phyloP scores from a whole-genome alignment of 2,797 vertebrate genomes.

The Pipistrellus nathusii region DNA sequence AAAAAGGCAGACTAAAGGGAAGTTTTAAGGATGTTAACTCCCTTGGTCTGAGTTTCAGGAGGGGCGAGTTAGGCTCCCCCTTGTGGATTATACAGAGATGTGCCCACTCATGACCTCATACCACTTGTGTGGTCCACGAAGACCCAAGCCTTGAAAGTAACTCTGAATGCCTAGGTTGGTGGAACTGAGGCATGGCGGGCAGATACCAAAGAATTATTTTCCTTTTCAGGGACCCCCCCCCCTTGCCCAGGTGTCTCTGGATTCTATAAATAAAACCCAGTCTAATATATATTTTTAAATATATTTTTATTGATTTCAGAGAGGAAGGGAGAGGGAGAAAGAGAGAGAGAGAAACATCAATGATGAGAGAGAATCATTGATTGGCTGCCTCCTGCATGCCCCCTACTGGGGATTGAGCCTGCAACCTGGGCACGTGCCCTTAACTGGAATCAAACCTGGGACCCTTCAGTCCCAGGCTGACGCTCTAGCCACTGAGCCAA shows the following conservation, averaged over 20 bases:
- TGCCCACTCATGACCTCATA: not conserved
- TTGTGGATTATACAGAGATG: not conserved
- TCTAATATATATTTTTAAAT: not conserved
- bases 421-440: too few species aligned
- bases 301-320: too few species aligned
- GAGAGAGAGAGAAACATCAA: too few species aligned
- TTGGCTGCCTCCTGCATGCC: too few species aligned
- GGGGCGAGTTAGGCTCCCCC: not conserved
- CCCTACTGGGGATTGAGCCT: too few species aligned
- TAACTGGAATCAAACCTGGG: too few species aligned
- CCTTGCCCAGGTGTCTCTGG: not conserved
- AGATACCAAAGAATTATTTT: not conserved
- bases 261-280: not conserved
- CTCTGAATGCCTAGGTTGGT: not conserved
- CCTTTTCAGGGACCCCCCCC: not conserved
- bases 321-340: too few species aligned
- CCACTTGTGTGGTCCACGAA: not conserved
- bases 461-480: too few species aligned
- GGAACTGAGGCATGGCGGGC: not conserved
- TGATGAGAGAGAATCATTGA: too few species aligned
- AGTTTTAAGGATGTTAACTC: not conserved
- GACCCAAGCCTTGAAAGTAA: not conserved
- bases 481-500: too few species aligned
- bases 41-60: not conserved
- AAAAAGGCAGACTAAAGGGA: not conserved